Base-by-base conservation (phyloP, 2,797 vertebrate genomes). In the Lateolabrax maculatus region DNA sequence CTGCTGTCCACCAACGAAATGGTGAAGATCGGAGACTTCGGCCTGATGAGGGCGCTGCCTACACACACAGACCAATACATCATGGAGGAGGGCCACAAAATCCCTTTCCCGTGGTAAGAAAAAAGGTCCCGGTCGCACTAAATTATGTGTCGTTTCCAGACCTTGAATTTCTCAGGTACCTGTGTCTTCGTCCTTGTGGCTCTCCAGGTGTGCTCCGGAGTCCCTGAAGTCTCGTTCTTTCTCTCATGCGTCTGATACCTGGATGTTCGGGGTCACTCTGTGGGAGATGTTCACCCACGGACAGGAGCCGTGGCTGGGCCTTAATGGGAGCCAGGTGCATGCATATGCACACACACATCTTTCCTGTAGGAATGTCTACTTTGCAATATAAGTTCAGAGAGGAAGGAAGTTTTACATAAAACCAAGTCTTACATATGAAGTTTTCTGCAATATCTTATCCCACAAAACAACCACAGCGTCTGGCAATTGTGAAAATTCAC, bases 231-330 rank as follows among this genome's bases (percentile, higher is more conserved):
- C 97, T 0, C 96, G 98, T 0, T 96, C 96, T 25, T 99, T 99
- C 90, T 99, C 98, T 53, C 98, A 99, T 0, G 98, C 98, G 51
- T 99, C 97, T 0, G 98, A 99, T 77, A 99, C 98, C 52, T 99
- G 98, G 98, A 99, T 99, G 98, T 99, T 99, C 0, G 98, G 97
- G 9, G 98, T 99, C 55, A 98, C 98, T 0, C 84, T 99, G 57
- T 99, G 98, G 98, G 98, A 99, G 93, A 99, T 99, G 98, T 99
- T 99, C 90, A 98, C 97, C 12, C 99, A 99, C 0, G 98, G 98
- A 61, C 98, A 98, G 91, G 98, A 99, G 87, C 98, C 98, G 9
- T 99, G 98, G 98, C 89, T 97, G 6, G 98, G 98, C 82, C 97
- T 99, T 7, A 99, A 97, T 0, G 98, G 98, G 65, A 99, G 98